Base-by-base conservation (phyloP, 92 coral and sea anemone species). In the Desmophyllum pertusum region DNA sequence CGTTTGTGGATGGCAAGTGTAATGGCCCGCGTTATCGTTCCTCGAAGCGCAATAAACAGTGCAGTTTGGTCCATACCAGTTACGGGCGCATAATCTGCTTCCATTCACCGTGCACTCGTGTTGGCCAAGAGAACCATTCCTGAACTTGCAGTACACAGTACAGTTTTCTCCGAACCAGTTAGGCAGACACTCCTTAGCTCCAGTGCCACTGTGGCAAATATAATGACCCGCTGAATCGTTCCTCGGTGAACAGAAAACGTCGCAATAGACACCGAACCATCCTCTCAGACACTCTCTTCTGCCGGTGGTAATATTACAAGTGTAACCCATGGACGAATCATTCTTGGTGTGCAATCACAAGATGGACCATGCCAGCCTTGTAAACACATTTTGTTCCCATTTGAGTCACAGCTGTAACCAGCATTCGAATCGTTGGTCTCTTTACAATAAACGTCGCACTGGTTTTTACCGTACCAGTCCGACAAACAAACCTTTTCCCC, bases 91-190 rank as follows among this genome's bases (percentile, higher is more conserved):
- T 1, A 89, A 13, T 42, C 77, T 89, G 40, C 57, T 72, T 14
- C 96, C 96, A 70, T 42, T 70, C 40, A 64, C 62, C 27, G 88
- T 88, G 76, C 97, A 93, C 53, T 70, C 90, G 69, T 95, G 91
- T 70, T 90, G 94, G 3, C 89, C 94, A 37, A 70, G 31, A 68
- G 84, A 52, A 57, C 82, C 88, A 77, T 91, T 88, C 50, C 50
- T 83, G 19, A 71, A 33, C 41, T 73, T 38, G 67, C 98, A 94
- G 69, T 77, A 85, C 33, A 69, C 88, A 15, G 78, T 83, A 55
- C 98, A 94, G 74, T 88, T 79, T n/a, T 89, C 84, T 19, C 94
- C 98, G 80, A 78, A 93, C 98, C 97, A 95, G 83, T 95, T 66
- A 10, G 79, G 43, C 3, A 86, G 52, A 77, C 98, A 94, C 39